Conservation (phyloP, 2,797 vertebrate species). For the Sciurus vulgaris region DNA sequence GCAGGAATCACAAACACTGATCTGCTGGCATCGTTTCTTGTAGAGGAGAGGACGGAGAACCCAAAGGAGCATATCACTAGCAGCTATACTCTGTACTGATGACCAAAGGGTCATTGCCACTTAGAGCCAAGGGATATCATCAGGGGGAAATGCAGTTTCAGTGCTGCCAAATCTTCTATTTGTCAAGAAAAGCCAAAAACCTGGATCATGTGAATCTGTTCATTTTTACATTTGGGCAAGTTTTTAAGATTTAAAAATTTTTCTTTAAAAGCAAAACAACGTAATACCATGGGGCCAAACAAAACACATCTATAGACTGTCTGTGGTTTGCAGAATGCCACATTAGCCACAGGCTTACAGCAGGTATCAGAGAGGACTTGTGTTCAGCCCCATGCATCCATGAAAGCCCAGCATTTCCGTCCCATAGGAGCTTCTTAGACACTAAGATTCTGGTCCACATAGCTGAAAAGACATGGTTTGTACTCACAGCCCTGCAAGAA, state of each 20-base stretch:
- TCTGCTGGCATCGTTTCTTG: not conserved
- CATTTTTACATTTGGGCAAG: conserved; percentile 25
- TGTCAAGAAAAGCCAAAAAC: conserved; percentile 36
- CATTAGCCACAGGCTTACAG: not conserved
- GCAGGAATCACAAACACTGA: not conserved
- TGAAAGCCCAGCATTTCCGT: not conserved
- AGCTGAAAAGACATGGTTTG: not conserved
- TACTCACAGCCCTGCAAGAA: not conserved
- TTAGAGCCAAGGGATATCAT: not conserved
- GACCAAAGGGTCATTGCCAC: not conserved
- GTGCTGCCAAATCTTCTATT: not conserved
- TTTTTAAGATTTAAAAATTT: not conserved
- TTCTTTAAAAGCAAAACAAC: not conserved
- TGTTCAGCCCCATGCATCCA: not conserved
- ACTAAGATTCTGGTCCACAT: not conserved
- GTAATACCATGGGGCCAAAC: not conserved
- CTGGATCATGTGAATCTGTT: not conserved
- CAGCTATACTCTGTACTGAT: not conserved
- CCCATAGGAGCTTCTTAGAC: not conserved
- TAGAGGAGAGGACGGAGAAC: not conserved
- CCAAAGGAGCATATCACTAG: not conserved
- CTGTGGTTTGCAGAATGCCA: not conserved
- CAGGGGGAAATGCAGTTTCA: not conserved
- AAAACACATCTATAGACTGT: not conserved
- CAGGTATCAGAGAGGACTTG: not conserved